Evolutionary conservation across 2,888 invertebrate genomes (phyloP).

Genomic region (Halictus ligatus): DNA sequence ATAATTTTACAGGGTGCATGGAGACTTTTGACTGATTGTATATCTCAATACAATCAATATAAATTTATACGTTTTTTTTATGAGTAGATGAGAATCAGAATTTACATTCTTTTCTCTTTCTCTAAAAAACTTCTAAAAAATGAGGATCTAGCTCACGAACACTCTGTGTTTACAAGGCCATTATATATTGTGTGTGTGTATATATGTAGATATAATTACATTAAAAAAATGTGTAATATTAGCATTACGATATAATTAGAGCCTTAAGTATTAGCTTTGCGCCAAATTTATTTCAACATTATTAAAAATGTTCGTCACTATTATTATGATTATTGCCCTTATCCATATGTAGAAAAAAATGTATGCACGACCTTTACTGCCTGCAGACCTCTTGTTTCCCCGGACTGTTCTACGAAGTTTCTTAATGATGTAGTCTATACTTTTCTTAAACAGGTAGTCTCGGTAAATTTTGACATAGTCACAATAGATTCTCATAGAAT

Average conservation of each 20-base stretch:
- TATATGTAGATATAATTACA: slow-evolving; percentile 5
- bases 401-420: slow-evolving; percentile 3
- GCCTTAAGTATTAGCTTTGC: slow-evolving; percentile 28
- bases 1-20: no score
- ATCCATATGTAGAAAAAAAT: background rate
- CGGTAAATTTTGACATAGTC: slow-evolving; percentile 13
- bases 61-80: slow-evolving; percentile 9
- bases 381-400: slow-evolving; percentile 52
- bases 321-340: slow-evolving; percentile 7
- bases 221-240: slow-evolving; percentile 15
- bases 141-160: slow-evolving; percentile 1
- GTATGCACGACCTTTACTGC: slow-evolving; percentile 21
- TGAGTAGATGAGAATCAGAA: background rate
- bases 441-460: slow-evolving; percentile 27
- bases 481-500: slow-evolving; percentile 24
- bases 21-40: background rate
- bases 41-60: slow-evolving; percentile 10
- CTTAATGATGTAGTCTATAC: slow-evolving; percentile 18
- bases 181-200: slow-evolving; percentile 20
- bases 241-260: slow-evolving; percentile 37
- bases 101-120: slow-evolving; percentile 16
- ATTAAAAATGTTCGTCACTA: background rate
- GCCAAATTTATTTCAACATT: background rate
- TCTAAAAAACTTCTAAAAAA: slow-evolving; percentile 13
- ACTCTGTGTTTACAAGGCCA: slow-evolving; percentile 34